Evolutionary conservation across 2,888 invertebrate genomes (phyloP).

Genomic region (Clostera curtula): DNA sequence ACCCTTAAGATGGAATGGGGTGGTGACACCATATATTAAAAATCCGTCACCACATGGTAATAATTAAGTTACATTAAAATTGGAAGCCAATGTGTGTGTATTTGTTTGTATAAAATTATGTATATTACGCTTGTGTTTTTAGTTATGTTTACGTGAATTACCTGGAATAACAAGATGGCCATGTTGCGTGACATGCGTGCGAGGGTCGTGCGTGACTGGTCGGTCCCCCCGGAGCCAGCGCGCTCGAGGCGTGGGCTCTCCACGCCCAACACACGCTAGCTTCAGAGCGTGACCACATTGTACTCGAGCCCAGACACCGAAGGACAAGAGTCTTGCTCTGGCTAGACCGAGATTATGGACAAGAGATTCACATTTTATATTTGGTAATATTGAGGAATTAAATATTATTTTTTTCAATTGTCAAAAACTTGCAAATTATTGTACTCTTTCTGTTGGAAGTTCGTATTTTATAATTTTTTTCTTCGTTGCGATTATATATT

Average conservation of each 20-base stretch:
- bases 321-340: conserved; percentile 88
- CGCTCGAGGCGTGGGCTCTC: conserved; percentile 85
- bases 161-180: conserved; percentile 84
- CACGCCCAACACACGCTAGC: conserved; percentile 83
- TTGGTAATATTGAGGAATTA: not conserved
- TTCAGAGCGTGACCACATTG: conserved; percentile 80
- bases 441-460: too few relatives aligned
- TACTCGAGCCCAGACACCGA: conserved; percentile 82
- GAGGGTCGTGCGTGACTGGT: conserved; percentile 82
- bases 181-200: conserved; percentile 80
- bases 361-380: too few relatives aligned
- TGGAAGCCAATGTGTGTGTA: too few relatives aligned
- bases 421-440: too few relatives aligned
- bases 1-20: too few relatives aligned
- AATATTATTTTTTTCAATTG: too few relatives aligned
- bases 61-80: too few relatives aligned
- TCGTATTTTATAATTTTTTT: too few relatives aligned
- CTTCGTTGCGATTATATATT: too few relatives aligned
- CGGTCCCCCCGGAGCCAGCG: conserved; percentile 83
- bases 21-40: too few relatives aligned
- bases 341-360: conserved; percentile 56
- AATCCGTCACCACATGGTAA: too few relatives aligned
- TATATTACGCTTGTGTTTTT: not conserved
- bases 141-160: conserved; percentile 35
- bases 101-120: too few relatives aligned